A percentile compares a stretch with the other conserved stretches of the same genome.
These are phyloP conservation scores for Eublepharis macularius DNA, from an alignment of 2,113 vertebrate genomes.

Conservation along the genomic window DNA sequence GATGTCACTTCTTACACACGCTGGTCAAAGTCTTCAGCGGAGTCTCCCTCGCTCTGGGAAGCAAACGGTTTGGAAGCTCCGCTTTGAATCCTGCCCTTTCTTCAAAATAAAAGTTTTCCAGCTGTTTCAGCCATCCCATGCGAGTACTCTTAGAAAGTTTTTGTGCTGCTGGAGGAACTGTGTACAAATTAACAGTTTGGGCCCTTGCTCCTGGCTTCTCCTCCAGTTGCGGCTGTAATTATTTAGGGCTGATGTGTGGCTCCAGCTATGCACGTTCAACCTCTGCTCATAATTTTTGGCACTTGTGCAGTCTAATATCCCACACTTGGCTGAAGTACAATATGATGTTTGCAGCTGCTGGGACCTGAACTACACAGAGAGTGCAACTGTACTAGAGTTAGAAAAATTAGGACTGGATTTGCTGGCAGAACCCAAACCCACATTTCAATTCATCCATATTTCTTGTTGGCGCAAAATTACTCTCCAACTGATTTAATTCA, in stretches of 20 bases:
- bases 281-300: slow-evolving; percentile 72
- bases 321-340: slow-evolving; percentile 66
- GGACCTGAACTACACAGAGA: slow-evolving; percentile 50
- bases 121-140: slow-evolving; percentile 77
- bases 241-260: slow-evolving; percentile 79
- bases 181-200: slow-evolving; percentile 76
- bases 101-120: slow-evolving; percentile 86
- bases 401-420: slow-evolving; percentile 59
- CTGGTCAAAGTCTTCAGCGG: slow-evolving; percentile 75
- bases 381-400: slow-evolving; percentile 41
- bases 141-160: slow-evolving; percentile 75
- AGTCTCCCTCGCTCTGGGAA: slow-evolving; percentile 72
- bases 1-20: slow-evolving; percentile 72
- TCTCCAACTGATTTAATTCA: slow-evolving; percentile 47
- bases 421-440: slow-evolving; percentile 37
- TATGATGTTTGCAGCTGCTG: slow-evolving; percentile 62
- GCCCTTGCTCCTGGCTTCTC: slow-evolving; percentile 69
- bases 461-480: slow-evolving; percentile 39
- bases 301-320: slow-evolving; percentile 70
- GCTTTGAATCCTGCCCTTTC: slow-evolving; percentile 68
- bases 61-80: slow-evolving; percentile 69
- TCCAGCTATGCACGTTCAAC: slow-evolving; percentile 73
- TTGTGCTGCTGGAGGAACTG: slow-evolving; percentile 73
- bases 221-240: slow-evolving; percentile 80
- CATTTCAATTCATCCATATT: slow-evolving; percentile 34